Base-by-base conservation (phyloP, 2,888 invertebrate species). In the Epiblema foenella region DNA sequence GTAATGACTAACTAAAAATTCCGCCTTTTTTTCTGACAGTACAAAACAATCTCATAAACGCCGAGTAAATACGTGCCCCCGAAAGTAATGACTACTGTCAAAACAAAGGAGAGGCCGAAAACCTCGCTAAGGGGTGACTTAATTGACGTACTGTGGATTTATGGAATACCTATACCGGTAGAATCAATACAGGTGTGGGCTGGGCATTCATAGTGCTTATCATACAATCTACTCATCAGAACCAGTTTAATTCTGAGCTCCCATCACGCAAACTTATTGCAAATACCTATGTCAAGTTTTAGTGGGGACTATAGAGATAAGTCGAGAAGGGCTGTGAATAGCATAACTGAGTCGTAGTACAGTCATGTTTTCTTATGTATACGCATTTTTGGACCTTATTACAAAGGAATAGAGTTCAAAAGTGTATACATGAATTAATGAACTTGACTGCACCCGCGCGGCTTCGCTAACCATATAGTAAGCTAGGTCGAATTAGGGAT, bases 81-180 rank as follows among this genome's bases (percentile, higher is more conserved):
- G 29, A 24, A 37, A 46, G n/a, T 63, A 57, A 56, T 42, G 54
- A 20, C 56, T 63, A 20, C 37, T 39, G 64, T 69, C 17, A 57
- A 57, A 69, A 69, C 51, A 69, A 62, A 33, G 56, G 63, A 39
- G 71, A 54, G 62, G 66, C 51, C 67, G 56, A 71, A 67, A 56
- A 42, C 46, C 46, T 39, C 66, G 54, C 49, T 71, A 62, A 67
- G 71, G 70, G 71, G 71, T 71, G 62, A 56, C 54, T 67, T 71
- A 71, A 59, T 71, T 56, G 65, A 70, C 60, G 65, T 59, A 37
- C 37, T 51, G 18, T 62, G 66, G 66, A 67, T 71, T 67, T 63
- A 69, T 56, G 46, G 69, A 69, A 56, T 56, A 63, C 63, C 62
- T 51, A 68, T 68, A 59, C 24, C 1, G 20, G 39, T 33, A 33